Conservation (phyloP, 2,113 vertebrate species). For the Hemiprocne comata region DNA sequence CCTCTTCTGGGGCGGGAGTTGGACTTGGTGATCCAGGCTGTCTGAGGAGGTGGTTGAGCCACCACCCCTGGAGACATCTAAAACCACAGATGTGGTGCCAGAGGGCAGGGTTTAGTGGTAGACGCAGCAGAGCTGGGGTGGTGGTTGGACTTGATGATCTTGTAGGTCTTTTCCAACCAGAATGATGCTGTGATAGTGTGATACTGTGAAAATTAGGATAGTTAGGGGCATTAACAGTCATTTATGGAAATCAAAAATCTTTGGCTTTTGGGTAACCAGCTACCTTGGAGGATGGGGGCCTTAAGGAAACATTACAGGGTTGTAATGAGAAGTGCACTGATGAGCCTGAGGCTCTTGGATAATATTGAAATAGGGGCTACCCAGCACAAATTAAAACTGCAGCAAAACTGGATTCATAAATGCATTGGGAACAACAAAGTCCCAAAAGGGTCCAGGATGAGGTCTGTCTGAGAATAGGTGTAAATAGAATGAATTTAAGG, state of each 20-base stretch:
- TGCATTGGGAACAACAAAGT: rapidly evolving
- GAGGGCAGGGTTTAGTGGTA: too few species aligned
- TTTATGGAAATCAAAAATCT: background rate
- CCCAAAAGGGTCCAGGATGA: background rate
- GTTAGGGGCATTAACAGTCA: background rate
- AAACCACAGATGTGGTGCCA: too few species aligned
- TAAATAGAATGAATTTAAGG: conserved; percentile 27
- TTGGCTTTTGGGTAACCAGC: background rate
- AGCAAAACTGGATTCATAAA: background rate
- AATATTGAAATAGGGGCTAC: background rate
- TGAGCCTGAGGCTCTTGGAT: background rate
- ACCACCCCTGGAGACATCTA: too few species aligned
- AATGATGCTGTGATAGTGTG: too few species aligned
- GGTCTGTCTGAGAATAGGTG: background rate
- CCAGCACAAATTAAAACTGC: background rate
- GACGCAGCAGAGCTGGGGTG: too few species aligned
- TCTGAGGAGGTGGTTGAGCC: too few species aligned
- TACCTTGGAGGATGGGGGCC: background rate
- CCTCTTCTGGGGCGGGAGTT: too few species aligned
- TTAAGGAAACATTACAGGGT: background rate
- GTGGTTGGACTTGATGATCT: too few species aligned
- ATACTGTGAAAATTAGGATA: background rate
- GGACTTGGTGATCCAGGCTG: too few species aligned
- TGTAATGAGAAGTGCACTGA: background rate
- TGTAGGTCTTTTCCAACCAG: too few species aligned